Evolutionary conservation across 2,113 vertebrate genomes (phyloP), one percentile per base, ranked within the genome.

Genomic region (Saccopteryx bilineata): DNA sequence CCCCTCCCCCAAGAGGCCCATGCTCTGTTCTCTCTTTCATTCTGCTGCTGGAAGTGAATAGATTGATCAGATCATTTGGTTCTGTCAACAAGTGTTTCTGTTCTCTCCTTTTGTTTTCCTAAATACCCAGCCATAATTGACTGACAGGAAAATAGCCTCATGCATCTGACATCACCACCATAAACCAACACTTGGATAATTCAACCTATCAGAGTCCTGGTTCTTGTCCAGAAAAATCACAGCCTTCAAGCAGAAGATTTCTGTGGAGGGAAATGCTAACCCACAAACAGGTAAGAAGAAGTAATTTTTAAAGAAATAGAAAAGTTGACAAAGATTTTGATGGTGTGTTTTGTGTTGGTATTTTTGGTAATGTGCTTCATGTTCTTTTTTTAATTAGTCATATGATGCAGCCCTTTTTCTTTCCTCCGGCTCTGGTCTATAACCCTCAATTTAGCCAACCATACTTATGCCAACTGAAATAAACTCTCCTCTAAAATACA

Each of bases 361-460:
- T 97, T 97, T 97, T 88, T 54, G 92, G 91, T 92, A 92, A 94
- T 78, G 21, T 79, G 93, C 66, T 93, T 96, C 96, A 92, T 93
- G 78, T 68, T 83, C 88, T 85, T 82, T 95, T 96, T 97, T 65
- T 39, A 66, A 94, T 80, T 85, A 88, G 93, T 95, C 94, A 91
- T 95, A 61, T 54, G 76, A 93, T 87, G 85, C 63, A 82, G n/a
- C 31, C 74, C 54, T 84, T 90, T 91, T 91, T 46, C 90, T 86
- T 89, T 33, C 63, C 39, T 52, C 75, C 33, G 60, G 83, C 93
- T 95, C 71, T 91, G 68, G 54, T 95, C 56, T 81, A 86, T 85
- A 96, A 90, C 88, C 91, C 88, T 96, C 94, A 95, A 79, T 97
- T 97, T 94, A 95, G 91, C 79, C 90, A 88, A 91, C 81, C 48